Conservation (phyloP, 2,113 vertebrate genomes). For the Cinclus mexicanus region DNA sequence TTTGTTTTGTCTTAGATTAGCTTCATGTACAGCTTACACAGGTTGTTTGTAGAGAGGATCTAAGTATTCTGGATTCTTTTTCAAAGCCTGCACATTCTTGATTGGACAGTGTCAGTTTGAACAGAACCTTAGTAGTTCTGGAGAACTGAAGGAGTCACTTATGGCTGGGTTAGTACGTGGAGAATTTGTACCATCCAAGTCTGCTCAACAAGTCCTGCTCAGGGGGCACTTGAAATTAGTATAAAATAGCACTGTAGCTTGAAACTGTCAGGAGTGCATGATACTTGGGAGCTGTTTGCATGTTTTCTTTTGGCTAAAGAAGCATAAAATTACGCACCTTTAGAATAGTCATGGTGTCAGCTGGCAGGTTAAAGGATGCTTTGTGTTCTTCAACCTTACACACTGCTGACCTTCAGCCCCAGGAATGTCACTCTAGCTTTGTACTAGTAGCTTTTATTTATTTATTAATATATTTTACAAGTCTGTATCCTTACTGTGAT, state of each 20-base stretch:
- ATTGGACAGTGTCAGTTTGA: neutral
- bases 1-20: neutral
- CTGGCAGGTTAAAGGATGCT: neutral
- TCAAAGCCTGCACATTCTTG: rapidly evolving
- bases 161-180: neutral
- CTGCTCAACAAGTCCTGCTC: neutral
- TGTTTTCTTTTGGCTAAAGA: neutral
- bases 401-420: neutral
- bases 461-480: neutral
- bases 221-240: neutral
- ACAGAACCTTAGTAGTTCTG: neutral
- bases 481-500: rapidly evolving
- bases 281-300: neutral
- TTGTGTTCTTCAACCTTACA: neutral
- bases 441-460: neutral
- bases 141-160: neutral
- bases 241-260: neutral
- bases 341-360: neutral
- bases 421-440: neutral
- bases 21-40: neutral
- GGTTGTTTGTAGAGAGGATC: neutral
- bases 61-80: neutral
- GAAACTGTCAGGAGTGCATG: neutral
- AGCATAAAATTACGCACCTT: neutral
- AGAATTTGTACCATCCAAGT: neutral